Base-by-base conservation (phyloP, 2,797 vertebrate genomes). In the Myoxocephalus aenaeus region DNA sequence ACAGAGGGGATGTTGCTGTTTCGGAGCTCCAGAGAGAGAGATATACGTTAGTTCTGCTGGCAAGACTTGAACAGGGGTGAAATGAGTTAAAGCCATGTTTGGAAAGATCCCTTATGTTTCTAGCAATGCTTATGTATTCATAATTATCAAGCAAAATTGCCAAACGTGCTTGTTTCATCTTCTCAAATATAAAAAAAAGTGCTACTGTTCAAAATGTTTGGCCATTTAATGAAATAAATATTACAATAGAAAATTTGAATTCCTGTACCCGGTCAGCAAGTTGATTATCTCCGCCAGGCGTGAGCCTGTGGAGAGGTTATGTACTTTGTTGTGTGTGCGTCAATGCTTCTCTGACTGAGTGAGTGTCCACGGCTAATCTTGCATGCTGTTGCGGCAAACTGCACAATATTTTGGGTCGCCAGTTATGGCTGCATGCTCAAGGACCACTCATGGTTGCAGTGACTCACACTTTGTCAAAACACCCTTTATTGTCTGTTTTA, bases 1-100 rank as follows among this genome's bases (percentile, higher is more conserved):
- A 75, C 76, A 71, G 73, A 78, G 67, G 80, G 65, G 76, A 36
- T 69, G 73, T 10, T 75, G 82, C 72, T 32, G 66, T 81, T 76
- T 77, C 75, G 59, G 18, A 76, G 75, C 77, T 82, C 77, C 42
- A 71, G 73, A 73, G 72, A 79, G 75, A 54, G 80, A 75, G 56
- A 64, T 44, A 58, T 48, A n/a, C 61, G 62, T 73, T 61, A 69
- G 62, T 68, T 34, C 9, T 29, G 27, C 29, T 69, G 75, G 48
- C 65, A 70, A 46, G 34, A 77, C 15, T 40, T 56, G 58, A 61
- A 38, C 48, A 20, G 14, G 48, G 51, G 29, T 12, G 25, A 48
- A 78, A 71, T 22, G 8, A 78, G 73, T 74, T 72, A 34, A 79
- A 63, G 13, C 4, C 25, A 34, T 2, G 36, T 71, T 32, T 59